Evolutionary conservation across 2,888 invertebrate genomes (phyloP).

Genomic region (Deilephila elpenor): DNA sequence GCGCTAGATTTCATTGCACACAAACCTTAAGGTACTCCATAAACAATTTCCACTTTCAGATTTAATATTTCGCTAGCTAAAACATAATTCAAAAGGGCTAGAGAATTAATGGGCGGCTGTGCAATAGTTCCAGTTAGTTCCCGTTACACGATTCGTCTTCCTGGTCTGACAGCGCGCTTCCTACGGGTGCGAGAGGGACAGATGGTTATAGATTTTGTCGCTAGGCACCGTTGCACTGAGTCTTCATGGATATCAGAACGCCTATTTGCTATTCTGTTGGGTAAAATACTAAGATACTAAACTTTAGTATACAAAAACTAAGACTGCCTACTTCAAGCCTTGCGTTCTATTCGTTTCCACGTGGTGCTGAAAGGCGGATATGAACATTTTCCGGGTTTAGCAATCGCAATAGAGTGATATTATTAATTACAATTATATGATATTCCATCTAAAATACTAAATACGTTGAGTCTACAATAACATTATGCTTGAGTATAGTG

Average conservation of each 20-base stretch:
- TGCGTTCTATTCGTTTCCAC: too few species aligned
- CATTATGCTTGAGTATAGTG: too few species aligned
- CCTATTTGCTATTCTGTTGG: neutral
- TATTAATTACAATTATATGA: too few species aligned
- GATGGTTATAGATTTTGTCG: slow-evolving; percentile 18
- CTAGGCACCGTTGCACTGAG: slow-evolving; percentile 16
- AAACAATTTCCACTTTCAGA: neutral
- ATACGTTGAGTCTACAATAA: too few species aligned
- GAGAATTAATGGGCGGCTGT: neutral
- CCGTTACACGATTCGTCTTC: slow-evolving; percentile 22
- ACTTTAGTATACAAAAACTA: neutral
- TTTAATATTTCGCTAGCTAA: neutral
- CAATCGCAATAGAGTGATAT: too few species aligned
- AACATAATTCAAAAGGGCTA: slow-evolving; percentile 1
- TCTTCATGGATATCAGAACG: slow-evolving; percentile 1
- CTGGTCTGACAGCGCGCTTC: slow-evolving; percentile 2
- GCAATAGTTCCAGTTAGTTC: slow-evolving; percentile 23
- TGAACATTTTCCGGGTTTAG: too few species aligned
- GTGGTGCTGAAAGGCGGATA: too few species aligned
- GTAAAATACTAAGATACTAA: too few species aligned
- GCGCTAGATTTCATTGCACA: neutral
- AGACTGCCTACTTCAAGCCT: neutral
- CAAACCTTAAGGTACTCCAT: neutral
- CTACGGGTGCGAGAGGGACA: neutral
- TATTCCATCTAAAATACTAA: too few species aligned